Evolutionary conservation across 2,113 vertebrate genomes (phyloP).

Genomic region (Carassius gibelio): DNA sequence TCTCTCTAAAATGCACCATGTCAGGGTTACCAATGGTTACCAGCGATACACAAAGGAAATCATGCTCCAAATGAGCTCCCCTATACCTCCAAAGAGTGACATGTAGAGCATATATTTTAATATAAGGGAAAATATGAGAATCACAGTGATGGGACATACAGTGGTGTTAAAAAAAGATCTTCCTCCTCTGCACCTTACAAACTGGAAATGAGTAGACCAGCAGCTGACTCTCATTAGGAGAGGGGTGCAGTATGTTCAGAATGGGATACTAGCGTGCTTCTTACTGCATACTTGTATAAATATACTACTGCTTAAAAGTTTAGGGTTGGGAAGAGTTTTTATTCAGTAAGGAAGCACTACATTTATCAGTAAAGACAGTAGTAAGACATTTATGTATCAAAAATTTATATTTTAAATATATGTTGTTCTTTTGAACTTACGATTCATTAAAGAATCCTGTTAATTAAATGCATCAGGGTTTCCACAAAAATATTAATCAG

Average conservation of each 20-base stretch:
- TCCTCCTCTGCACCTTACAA: background rate
- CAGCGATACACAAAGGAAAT: slow-evolving; percentile 63
- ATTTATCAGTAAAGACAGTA: background rate
- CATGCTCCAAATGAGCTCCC: slow-evolving; percentile 41
- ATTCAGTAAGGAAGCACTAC: background rate
- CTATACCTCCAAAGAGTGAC: background rate
- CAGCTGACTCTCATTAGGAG: background rate
- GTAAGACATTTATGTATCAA: too few species aligned
- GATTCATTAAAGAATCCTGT: background rate
- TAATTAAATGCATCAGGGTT: background rate
- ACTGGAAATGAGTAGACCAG: background rate
- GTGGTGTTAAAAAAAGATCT: background rate
- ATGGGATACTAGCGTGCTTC: background rate
- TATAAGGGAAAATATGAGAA: background rate
- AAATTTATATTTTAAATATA: too few species aligned
- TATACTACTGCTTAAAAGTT: background rate
- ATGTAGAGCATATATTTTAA: background rate
- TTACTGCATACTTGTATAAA: background rate
- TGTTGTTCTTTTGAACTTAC: background rate
- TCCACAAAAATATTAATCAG: background rate
- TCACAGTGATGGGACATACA: background rate
- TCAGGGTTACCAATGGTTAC: slow-evolving; percentile 72
- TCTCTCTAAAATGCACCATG: slow-evolving; percentile 71
- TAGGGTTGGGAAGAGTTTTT: background rate
- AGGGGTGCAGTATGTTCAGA: background rate